phyloP scores from a whole-genome alignment of 2,888 invertebrate genomes.

The Cyrtodaria siliqua region DNA sequence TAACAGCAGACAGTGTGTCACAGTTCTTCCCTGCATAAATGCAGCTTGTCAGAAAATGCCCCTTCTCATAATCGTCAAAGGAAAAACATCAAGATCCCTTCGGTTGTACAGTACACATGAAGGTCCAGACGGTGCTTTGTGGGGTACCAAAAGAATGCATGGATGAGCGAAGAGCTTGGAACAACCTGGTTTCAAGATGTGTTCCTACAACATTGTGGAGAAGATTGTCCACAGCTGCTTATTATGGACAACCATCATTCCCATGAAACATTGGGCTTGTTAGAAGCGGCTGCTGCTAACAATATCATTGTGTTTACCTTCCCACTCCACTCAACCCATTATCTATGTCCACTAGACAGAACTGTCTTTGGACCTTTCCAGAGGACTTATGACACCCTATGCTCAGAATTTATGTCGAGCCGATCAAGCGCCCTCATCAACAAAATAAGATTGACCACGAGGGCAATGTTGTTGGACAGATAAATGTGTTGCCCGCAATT shows the following conservation, averaged over 20 bases:
- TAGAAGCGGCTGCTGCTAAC: conserved; percentile 58
- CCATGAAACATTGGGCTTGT: conserved; percentile 58
- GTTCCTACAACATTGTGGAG: conserved; percentile 63
- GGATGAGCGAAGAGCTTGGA: conserved; percentile 66
- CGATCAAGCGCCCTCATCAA: not conserved
- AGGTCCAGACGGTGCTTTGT: conserved; percentile 47
- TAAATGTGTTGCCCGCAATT: too few relatives aligned
- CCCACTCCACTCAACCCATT: conserved; percentile 13
- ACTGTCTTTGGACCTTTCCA: not conserved
- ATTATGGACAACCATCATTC: conserved; percentile 61
- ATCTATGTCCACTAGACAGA: not conserved
- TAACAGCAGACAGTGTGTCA: conserved; percentile 3
- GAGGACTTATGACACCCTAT: not conserved
- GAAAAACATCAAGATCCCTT: conserved; percentile 52
- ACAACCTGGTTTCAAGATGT: conserved; percentile 65
- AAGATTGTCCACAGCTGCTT: conserved; percentile 56
- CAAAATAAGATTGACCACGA: too few relatives aligned
- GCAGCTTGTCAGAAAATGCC: conserved; percentile 55
- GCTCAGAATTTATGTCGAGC: not conserved
- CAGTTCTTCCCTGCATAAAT: conserved; percentile 57
- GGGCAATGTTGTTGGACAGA: too few relatives aligned
- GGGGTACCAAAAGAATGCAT: conserved; percentile 64
- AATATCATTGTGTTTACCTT: conserved; percentile 15
- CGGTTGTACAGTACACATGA: conserved; percentile 49
- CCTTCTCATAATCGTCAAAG: conserved; percentile 59